Conservation (phyloP, 1,140 invertebrate species). For the Aphaenogaster floridana region DNA sequence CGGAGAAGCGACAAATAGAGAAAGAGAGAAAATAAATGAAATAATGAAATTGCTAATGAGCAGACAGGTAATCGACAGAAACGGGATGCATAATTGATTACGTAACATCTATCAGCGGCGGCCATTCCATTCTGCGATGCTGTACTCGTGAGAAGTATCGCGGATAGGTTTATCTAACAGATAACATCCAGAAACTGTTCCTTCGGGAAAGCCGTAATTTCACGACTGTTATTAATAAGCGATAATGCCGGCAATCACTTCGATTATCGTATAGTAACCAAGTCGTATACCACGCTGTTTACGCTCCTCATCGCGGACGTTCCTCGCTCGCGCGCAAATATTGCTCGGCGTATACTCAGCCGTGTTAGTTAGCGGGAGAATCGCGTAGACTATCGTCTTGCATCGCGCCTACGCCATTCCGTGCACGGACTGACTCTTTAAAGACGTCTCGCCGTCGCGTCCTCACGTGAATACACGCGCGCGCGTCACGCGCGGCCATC, state of each 20-base stretch:
- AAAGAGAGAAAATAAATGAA: not conserved
- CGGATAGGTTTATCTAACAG: constrained; percentile 1
- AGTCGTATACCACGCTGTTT: not conserved
- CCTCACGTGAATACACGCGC: constrained; percentile 58
- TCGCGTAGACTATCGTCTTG: constrained; percentile 74
- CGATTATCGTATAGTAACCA: constrained; percentile 29
- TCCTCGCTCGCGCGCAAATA: constrained; percentile 29
- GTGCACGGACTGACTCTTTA: constrained; percentile 65
- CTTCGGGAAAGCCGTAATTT: constrained; percentile 6
- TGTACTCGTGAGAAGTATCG: not conserved
- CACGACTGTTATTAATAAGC: constrained; percentile 25
- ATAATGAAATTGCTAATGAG: constrained; percentile 4
- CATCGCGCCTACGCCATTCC: constrained; percentile 78
- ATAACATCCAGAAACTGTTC: constrained; percentile 23
- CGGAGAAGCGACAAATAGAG: not conserved
- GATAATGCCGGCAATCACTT: constrained; percentile 5
- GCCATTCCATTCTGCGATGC: not conserved
- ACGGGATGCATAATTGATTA: constrained; percentile 23
- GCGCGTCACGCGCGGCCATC: constrained; percentile 60
- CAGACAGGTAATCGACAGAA: constrained; percentile 11
- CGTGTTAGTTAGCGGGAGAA: constrained; percentile 14
- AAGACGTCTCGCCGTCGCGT: constrained; percentile 71
- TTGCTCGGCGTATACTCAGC: not conserved
- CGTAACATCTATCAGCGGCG: constrained; percentile 8
- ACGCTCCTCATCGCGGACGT: not conserved